Percentiles rank a stretch among this genome's conserved stretches.
Evolutionary conservation across 2,113 vertebrate genomes (phyloP).

Genomic region (human): GRCh38 chr11:104333001-104333500

Average conservation of each 20-base stretch:
- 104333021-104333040: no score
- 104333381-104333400: background rate
- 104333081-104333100: background rate
- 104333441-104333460: background rate
- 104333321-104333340: background rate
- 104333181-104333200: background rate
- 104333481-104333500: no score
- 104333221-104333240: background rate
- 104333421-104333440: background rate
- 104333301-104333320: background rate
- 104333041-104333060: background rate
- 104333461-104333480: no score
- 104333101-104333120: background rate
- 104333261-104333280: background rate
- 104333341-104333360: background rate
- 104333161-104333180: background rate
- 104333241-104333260: background rate
- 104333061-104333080: background rate
- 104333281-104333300: background rate
- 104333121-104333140: background rate
- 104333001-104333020: no score
- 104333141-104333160: background rate
- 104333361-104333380: background rate
- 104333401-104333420: background rate
- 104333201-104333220: background rate